phyloP scores from a whole-genome alignment of 2,797 vertebrate genomes.

The Peromyscus aztecus region DNA sequence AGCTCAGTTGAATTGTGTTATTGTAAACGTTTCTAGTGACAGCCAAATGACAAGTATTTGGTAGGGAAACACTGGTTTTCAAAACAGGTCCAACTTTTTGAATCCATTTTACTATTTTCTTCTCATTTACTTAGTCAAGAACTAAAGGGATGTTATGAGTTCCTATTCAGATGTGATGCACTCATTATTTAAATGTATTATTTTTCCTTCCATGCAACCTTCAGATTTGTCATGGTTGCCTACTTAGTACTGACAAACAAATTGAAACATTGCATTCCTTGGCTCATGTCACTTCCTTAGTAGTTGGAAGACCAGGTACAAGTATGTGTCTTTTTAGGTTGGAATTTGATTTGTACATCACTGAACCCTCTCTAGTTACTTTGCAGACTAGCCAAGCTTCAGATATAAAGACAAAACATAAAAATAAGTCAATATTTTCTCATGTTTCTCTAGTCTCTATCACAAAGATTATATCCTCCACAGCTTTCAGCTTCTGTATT shows the following conservation, averaged over 20 bases:
- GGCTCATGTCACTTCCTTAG: not conserved
- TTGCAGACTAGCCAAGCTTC: not conserved
- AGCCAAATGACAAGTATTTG: slow-evolving; percentile 7
- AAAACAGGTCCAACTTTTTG: not conserved
- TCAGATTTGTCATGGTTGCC: not conserved
- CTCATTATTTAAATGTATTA: not conserved
- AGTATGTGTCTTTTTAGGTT: not conserved
- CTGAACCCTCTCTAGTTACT: not conserved
- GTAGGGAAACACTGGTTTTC: not conserved
- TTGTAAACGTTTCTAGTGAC: not conserved
- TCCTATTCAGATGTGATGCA: not conserved
- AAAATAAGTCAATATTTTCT: not conserved
- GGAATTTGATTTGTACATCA: not conserved
- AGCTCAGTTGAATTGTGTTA: not conserved
- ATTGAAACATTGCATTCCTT: not conserved
- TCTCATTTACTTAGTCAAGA: not conserved
- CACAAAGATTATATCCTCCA: not conserved
- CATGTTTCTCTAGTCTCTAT: not conserved
- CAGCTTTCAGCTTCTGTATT: not conserved
- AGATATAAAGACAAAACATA: not conserved
- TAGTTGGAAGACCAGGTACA: not conserved
- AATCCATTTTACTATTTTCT: not conserved
- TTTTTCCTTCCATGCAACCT: not conserved
- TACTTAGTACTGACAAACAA: not conserved
- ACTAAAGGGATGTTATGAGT: not conserved